phyloP scores from a whole-genome alignment of 2,888 invertebrate genomes.

The Norana najaformis region DNA sequence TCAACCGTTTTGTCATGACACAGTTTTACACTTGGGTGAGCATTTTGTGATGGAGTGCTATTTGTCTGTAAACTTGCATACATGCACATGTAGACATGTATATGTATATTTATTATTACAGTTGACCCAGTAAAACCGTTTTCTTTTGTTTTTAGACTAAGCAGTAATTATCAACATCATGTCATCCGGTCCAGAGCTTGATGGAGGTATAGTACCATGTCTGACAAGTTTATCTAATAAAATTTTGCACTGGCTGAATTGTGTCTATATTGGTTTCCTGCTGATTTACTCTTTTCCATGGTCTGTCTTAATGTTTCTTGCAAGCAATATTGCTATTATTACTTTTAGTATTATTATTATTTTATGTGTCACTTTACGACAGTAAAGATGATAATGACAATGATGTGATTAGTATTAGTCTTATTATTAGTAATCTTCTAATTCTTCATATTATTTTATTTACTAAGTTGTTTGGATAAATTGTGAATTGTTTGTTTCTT shows the following conservation, averaged over 20 bases:
- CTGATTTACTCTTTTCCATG: too few species aligned
- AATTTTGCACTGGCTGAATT: background rate
- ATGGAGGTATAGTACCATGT: background rate
- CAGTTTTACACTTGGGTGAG: background rate
- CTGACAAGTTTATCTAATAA: background rate
- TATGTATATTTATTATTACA: background rate
- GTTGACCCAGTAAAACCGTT: background rate
- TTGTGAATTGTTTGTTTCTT: too few species aligned
- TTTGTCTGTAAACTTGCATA: background rate
- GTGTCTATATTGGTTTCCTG: background rate
- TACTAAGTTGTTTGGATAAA: too few species aligned
- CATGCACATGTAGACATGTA: background rate
- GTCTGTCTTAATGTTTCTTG: too few species aligned
- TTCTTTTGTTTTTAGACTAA: background rate
- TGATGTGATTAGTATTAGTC: too few species aligned
- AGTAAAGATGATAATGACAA: too few species aligned
- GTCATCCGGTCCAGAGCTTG: background rate
- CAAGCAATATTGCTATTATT: too few species aligned
- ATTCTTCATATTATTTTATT: too few species aligned
- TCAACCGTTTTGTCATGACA: background rate
- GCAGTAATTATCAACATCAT: background rate
- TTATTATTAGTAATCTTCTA: too few species aligned
- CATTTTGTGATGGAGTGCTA: too few species aligned
- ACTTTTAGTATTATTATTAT: too few species aligned
- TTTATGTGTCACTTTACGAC: too few species aligned